These are phyloP conservation scores for Enteromius fasciolatus DNA, from an alignment of 2,797 vertebrate genomes.

Conservation along the genomic window DNA sequence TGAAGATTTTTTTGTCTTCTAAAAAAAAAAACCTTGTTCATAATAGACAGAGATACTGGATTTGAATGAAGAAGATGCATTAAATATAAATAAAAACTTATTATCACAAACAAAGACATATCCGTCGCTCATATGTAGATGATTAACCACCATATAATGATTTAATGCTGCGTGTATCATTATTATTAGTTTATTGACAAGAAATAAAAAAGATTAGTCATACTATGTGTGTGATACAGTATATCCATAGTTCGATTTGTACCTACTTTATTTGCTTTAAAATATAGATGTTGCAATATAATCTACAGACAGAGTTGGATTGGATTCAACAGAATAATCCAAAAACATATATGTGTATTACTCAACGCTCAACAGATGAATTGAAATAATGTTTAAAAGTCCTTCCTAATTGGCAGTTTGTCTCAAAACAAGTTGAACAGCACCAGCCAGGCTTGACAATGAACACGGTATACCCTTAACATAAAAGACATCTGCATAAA, in stretches of 20 bases:
- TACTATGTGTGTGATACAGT: not conserved
- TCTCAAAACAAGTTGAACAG: conserved; percentile 27
- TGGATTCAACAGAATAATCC: not conserved
- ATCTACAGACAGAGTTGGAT: not conserved
- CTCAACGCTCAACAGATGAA: not conserved
- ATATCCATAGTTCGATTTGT: not conserved
- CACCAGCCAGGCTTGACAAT: conserved; percentile 6
- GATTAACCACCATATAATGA: conserved; percentile 11
- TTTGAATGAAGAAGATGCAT: not conserved
- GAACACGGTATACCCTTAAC: not conserved
- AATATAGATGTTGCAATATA: not conserved
- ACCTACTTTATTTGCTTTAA: not conserved
- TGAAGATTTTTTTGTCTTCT: not conserved
- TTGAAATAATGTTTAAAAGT: conserved; percentile 6
- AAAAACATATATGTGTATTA: not conserved
- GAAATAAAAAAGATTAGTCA: not conserved
- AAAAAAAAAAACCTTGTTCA: not conserved
- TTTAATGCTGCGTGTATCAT: not conserved
- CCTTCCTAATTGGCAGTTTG: not conserved
- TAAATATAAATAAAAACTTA: not conserved
- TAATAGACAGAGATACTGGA: not conserved
- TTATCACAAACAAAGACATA: not conserved
- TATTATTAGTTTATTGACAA: not conserved
- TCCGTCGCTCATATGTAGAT: not conserved
- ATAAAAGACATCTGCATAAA: not conserved